These are phyloP conservation scores for Kudoa iwatai DNA, from an alignment of 30 jellyfish, hydroid and myxozoan genomes.

Conservation along the genomic window DNA sequence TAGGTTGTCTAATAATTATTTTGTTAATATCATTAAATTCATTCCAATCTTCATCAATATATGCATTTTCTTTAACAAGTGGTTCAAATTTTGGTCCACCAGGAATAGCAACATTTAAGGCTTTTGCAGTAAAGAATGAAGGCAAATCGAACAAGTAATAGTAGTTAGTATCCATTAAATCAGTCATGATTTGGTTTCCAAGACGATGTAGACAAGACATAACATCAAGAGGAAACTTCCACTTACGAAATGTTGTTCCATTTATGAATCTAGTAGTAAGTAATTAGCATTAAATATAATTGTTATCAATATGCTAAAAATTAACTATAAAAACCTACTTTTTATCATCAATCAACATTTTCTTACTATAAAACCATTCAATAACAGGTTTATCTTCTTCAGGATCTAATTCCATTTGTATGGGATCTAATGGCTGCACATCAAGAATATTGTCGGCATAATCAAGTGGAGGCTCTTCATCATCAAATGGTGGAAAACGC, in stretches of 20 bases:
- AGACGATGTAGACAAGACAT: constrained; percentile 47
- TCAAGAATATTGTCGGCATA: constrained; percentile 88
- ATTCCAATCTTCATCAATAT: constrained; percentile 76
- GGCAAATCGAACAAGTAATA: constrained; percentile 47
- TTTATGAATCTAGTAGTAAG: constrained; percentile 18
- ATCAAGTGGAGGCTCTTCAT: constrained; percentile 91
- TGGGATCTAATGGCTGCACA: constrained; percentile 75
- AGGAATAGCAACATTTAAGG: constrained; percentile 68
- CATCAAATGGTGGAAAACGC: constrained; percentile 98
- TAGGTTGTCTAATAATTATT: constrained; percentile 77
- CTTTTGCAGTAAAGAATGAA: constrained; percentile 88
- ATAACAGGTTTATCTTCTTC: constrained; percentile 59
- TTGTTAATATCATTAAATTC: too few species aligned
- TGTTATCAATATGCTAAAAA: background rate
- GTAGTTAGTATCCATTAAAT: constrained; percentile 54
- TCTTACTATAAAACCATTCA: constrained; percentile 76
- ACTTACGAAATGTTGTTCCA: constrained; percentile 57
- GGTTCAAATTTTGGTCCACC: constrained; percentile 99
- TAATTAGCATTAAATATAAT: background rate
- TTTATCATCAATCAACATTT: constrained; percentile 23
- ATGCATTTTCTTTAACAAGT: constrained; percentile 36
- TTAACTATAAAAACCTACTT: constrained; percentile 5
- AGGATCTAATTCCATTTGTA: constrained; percentile 50
- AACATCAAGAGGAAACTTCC: constrained; percentile 43
- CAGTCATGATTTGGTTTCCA: constrained; percentile 75